Evolutionary conservation across 1,140 invertebrate genomes (phyloP), one percentile per base, ranked within the genome.

Genomic region (Papilio xuthus): DNA sequence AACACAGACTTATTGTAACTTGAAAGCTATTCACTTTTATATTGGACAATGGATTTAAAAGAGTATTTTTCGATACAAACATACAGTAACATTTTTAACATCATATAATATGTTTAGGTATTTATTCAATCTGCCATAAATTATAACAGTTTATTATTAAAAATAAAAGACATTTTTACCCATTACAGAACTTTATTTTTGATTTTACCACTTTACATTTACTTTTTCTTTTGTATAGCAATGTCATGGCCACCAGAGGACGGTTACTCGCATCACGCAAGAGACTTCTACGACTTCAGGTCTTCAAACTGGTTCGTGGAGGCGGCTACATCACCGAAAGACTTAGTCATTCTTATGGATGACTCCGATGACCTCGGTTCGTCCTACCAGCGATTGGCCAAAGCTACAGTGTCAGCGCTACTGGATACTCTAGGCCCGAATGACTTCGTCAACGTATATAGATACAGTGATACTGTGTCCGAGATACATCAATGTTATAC

Each of bases 381-480:
- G 0, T 96, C 97, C 70, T 95, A 97, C 78, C 96, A 97, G 80
- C 96, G 97, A 81, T 96, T 99, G 74, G 98, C 98, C 0, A 96
- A 97, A 88, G 96, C 97, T 10, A 98, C 98, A 0, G 96, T 97
- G 7, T 95, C 96, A 13, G 96, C 97, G 32, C 97, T 99, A 67
- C 93, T 99, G 56, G 98, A 99, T 77, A 99, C 99, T 0, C 95
- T 99, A 0, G 98, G 97, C 9, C 98, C 99, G 76, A 97, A 99
- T 89, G 99, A 99, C 92, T 99, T 97, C 89, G 98, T 99, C 50
- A 99, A 99, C 89, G 96, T 99, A 20, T 98, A 98, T 84, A 96
- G 96, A 78, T 98, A 98, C 87, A 96, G 96, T 26, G 96, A 97
- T 50, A 94, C 94, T 0, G 96, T 96, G 0, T 95, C 96, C 67